phyloP scores from a whole-genome alignment of 2,797 vertebrate genomes.

The Darevskia nairensis region DNA sequence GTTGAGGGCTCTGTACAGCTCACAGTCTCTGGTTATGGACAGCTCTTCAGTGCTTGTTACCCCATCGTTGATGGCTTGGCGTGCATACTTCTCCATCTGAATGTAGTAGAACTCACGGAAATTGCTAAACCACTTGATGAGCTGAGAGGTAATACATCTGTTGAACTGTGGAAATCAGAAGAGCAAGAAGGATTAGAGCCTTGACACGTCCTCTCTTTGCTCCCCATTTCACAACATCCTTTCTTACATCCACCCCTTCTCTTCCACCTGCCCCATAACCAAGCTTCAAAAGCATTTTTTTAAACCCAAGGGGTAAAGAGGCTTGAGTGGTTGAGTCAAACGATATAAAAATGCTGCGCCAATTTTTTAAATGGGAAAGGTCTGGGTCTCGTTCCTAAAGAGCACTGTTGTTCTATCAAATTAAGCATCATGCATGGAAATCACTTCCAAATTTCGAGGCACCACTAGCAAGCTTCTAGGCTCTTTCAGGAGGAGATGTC shows the following conservation, averaged over 20 bases:
- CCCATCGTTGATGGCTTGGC: conserved; percentile 97
- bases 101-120: conserved; percentile 99
- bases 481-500: neutral
- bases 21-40: conserved; percentile 95
- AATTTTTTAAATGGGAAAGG: conserved; percentile 42
- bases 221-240: conserved; percentile 61
- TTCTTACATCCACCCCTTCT: conserved; percentile 50
- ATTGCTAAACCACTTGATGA: conserved; percentile 99
- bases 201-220: conserved; percentile 57
- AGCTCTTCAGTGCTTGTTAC: conserved; percentile 92
- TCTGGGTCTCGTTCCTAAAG: conserved; percentile 15
- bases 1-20: conserved; percentile 98
- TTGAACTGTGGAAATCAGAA: conserved; percentile 91
- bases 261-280: conserved; percentile 46
- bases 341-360: conserved; percentile 2
- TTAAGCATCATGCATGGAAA: neutral
- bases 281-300: conserved; percentile 46
- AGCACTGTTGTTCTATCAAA: neutral
- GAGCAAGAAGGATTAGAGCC: conserved; percentile 75
- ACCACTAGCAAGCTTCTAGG: neutral
- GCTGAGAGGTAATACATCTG: conserved; percentile 99
- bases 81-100: conserved; percentile 99
- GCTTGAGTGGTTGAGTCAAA: conserved; percentile 40
- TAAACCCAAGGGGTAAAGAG: conserved; percentile 18
- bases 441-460: conserved; percentile 1